A percentile compares a stretch with the other conserved stretches of the same genome.
Evolutionary conservation across 2,113 vertebrate species (phyloP).

Genomic region (Planiliza haematocheilus): DNA sequence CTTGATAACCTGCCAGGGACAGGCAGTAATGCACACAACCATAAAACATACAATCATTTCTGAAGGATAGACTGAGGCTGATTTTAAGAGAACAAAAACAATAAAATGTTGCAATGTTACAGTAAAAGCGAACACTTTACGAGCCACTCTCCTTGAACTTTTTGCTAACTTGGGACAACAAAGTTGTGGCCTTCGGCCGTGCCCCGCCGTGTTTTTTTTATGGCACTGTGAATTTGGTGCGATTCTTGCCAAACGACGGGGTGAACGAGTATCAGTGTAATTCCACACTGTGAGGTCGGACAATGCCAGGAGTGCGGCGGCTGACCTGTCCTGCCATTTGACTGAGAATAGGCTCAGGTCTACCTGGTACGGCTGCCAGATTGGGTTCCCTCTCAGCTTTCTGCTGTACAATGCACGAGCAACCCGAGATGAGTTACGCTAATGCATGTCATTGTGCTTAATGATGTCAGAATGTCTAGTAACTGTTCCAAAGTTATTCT

Average conservation of each 20-base stretch:
- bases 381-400: conserved; percentile 84
- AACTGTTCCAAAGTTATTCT: conserved; percentile 54
- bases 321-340: conserved; percentile 60
- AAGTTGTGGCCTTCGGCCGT: conserved; percentile 15
- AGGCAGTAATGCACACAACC: background rate
- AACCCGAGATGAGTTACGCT: conserved; percentile 78
- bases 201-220: conserved; percentile 32
- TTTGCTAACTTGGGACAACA: background rate
- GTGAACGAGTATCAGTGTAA: conserved; percentile 77
- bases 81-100: conserved; percentile 9
- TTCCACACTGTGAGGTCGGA: conserved; percentile 78
- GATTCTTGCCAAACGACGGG: conserved; percentile 66
- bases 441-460: conserved; percentile 76
- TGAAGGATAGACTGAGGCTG: no score
- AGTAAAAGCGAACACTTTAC: conserved; percentile 21
- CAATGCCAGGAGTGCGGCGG: conserved; percentile 75
- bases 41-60: background rate
- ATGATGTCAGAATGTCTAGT: conserved; percentile 81
- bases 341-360: conserved; percentile 68
- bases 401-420: conserved; percentile 79
- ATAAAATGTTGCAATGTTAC: background rate
- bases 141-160: conserved; percentile 13
- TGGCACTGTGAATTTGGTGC: conserved; percentile 42
- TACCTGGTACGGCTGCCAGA: conserved; percentile 64
- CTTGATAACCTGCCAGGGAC: background rate